A percentile compares a stretch with the other conserved stretches of the same genome.
phyloP scores from a whole-genome alignment of 1,140 invertebrate species.

The Rhopalosiphum maidis region DNA sequence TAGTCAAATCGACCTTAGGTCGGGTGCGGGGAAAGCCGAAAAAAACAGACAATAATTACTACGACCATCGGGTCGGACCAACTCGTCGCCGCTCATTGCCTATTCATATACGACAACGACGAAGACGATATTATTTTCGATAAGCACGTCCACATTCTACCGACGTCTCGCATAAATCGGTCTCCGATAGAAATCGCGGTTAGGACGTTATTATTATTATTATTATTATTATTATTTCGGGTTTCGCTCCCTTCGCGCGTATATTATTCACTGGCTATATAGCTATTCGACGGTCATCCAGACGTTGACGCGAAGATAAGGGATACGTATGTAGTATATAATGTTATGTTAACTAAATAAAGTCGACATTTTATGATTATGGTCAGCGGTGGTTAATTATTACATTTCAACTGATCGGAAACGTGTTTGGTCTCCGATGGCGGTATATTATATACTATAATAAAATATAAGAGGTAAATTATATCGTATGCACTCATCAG shows the following conservation, averaged over 20 bases:
- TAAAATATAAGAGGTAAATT: neutral
- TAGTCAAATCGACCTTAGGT: constrained; percentile 37
- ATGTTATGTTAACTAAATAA: neutral
- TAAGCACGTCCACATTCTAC: constrained; percentile 5
- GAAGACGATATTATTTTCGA: constrained; percentile 6
- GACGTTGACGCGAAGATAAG: neutral
- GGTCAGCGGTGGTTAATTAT: neutral
- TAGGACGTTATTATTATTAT: neutral
- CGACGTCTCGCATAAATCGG: constrained; percentile 10
- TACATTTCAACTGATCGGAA: neutral
- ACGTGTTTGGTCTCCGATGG: neutral
- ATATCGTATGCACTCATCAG: neutral
- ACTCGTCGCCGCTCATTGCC: neutral
- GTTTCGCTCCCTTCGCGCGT: neutral
- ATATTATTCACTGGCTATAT: neutral
- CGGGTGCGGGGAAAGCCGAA: neutral
- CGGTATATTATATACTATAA: neutral
- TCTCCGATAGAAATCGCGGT: constrained; percentile 13
- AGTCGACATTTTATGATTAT: neutral
- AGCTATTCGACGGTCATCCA: neutral
- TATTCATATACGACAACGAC: neutral
- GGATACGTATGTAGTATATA: neutral
- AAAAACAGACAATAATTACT: constrained; percentile 19
- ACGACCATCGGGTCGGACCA: neutral
- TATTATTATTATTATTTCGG: constrained; percentile 34